A percentile compares a stretch with the other conserved stretches of the same genome.
Evolutionary conservation across 2,888 invertebrate genomes (phyloP).

Genomic region (Andrena bicolor): DNA sequence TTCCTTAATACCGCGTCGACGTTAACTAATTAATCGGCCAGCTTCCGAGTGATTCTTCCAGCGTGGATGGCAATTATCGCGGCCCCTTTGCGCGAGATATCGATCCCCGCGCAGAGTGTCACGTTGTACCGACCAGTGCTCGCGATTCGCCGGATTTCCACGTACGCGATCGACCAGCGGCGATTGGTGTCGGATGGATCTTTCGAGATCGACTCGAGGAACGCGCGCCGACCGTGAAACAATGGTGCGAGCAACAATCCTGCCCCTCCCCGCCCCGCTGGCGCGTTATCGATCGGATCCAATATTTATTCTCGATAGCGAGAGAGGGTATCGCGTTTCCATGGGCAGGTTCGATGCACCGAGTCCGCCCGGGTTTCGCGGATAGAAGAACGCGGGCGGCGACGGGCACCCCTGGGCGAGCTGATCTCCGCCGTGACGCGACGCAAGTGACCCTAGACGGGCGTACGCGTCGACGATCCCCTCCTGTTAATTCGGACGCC

Average conservation of each 20-base stretch:
- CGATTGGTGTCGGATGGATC: conserved; percentile 31
- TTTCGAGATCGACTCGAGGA: neutral
- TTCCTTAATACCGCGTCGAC: conserved; percentile 41
- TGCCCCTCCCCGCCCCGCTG: neutral
- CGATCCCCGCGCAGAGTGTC: conserved; percentile 71
- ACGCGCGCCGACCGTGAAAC: conserved; percentile 30
- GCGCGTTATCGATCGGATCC: conserved; percentile 51
- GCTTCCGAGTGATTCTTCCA: conserved; percentile 66
- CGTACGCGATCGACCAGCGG: conserved; percentile 25
- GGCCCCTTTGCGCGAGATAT: conserved; percentile 58
- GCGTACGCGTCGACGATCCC: neutral
- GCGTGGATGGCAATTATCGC: conserved; percentile 67
- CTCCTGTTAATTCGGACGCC: conserved; percentile 19
- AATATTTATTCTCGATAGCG: conserved; percentile 55
- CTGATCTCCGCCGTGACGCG: neutral
- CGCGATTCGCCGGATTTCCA: neutral
- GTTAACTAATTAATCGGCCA: conserved; percentile 65
- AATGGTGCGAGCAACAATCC: neutral
- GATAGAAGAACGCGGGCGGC: neutral
- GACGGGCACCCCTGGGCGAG: neutral
- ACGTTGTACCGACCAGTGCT: conserved; percentile 24
- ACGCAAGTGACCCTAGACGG: conserved; percentile 28
- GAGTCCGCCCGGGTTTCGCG: neutral
- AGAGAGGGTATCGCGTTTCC: conserved; percentile 50
- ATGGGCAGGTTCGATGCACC: conserved; percentile 33